phyloP scores from a whole-genome alignment of 1,140 invertebrate genomes.

The Brachystomella parvula region DNA sequence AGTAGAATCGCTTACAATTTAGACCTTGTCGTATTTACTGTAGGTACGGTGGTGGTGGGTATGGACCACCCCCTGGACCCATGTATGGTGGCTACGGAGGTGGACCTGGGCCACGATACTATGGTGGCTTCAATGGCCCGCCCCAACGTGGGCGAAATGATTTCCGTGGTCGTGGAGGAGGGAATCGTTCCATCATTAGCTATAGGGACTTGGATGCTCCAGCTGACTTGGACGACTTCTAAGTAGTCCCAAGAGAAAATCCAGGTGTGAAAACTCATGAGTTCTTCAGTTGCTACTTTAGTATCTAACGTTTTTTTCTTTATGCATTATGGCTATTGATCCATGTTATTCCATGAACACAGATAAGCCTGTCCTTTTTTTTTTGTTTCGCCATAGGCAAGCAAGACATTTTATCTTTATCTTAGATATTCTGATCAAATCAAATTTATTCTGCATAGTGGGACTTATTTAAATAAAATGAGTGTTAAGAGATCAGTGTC shows the following conservation, averaged over 20 bases:
- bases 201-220: conserved; percentile 87
- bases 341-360: too few species aligned
- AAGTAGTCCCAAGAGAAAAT: conserved; percentile 6
- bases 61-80: conserved; percentile 18
- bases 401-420: too few species aligned
- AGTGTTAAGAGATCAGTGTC: too few species aligned
- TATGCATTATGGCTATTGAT: neutral
- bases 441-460: too few species aligned
- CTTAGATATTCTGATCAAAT: too few species aligned
- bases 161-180: conserved; percentile 55
- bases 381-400: too few species aligned
- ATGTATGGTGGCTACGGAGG: too few species aligned
- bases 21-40: neutral
- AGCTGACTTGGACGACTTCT: conserved; percentile 72
- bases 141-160: conserved; percentile 17
- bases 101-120: conserved; percentile 16
- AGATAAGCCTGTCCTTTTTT: neutral
- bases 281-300: neutral
- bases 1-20: conserved; percentile 22
- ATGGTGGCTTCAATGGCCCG: conserved; percentile 12
- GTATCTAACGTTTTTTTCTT: neutral
- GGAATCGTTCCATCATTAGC: conserved; percentile 66
- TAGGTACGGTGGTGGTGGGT: conserved; percentile 41
- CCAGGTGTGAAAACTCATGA: neutral
- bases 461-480: too few species aligned